A percentile compares a stretch with the other conserved stretches of the same genome.
phyloP scores from a whole-genome alignment of 2,888 invertebrate genomes.

The Julus scandinavius region DNA sequence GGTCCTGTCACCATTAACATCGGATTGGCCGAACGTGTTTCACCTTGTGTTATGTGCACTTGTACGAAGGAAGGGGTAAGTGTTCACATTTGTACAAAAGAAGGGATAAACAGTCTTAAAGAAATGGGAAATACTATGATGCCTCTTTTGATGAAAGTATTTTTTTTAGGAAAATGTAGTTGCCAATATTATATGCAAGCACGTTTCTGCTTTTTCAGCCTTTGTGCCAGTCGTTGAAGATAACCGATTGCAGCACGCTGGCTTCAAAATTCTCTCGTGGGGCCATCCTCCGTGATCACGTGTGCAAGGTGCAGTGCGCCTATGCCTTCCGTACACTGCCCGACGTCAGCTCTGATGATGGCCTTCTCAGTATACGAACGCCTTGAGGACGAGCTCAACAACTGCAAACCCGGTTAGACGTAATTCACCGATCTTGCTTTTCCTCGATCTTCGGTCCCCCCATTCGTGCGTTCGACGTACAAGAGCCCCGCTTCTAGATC shows the following conservation, averaged over 20 bases:
- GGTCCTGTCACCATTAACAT: constrained; percentile 66
- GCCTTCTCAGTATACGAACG: constrained; percentile 55
- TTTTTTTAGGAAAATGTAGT: too few relatives aligned
- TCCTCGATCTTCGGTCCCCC: neutral
- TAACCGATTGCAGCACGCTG: constrained; percentile 68
- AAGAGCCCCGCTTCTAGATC: neutral
- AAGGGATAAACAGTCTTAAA: neutral
- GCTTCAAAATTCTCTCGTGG: constrained; percentile 66
- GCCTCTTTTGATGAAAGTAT: too few relatives aligned
- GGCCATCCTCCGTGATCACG: constrained; percentile 67
- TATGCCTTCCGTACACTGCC: constrained; percentile 64
- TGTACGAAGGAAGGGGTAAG: constrained; percentile 70
- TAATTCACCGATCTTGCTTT: constrained; percentile 27
- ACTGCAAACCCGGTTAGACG: neutral
- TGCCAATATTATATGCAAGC: neutral
- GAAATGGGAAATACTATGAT: neutral
- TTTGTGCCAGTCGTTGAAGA: constrained; percentile 68
- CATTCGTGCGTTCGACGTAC: neutral
- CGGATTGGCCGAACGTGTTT: constrained; percentile 66
- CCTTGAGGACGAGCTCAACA: constrained; percentile 36
- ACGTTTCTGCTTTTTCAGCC: constrained; percentile 63
- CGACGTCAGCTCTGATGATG: constrained; percentile 57
- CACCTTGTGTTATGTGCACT: constrained; percentile 69
- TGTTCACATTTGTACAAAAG: neutral
- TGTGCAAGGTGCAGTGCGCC: constrained; percentile 70